Percentiles rank a stretch among this genome's conserved stretches.
Evolutionary conservation across 2,113 vertebrate species (phyloP).

Genomic region (Scomber colias): DNA sequence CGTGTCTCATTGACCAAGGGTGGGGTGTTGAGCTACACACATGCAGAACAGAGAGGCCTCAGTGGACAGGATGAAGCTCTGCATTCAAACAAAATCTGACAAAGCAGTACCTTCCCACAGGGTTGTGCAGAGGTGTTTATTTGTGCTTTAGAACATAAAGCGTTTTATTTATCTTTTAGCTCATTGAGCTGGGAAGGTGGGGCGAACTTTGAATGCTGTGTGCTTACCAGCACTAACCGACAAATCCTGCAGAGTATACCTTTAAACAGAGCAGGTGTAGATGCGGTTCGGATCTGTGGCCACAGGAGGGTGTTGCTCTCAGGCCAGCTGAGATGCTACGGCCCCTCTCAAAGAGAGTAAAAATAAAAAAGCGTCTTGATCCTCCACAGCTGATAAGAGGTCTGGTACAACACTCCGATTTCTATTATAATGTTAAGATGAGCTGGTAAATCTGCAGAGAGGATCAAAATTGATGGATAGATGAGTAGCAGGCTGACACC

Average conservation of each 20-base stretch:
- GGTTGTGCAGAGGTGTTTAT: too few species aligned
- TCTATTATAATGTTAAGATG: slow-evolving; percentile 7
- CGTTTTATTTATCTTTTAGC: too few species aligned
- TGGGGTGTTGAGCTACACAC: too few species aligned
- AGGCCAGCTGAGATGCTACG: slow-evolving; percentile 85
- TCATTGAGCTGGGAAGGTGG: too few species aligned
- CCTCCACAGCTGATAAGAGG: slow-evolving; percentile 43
- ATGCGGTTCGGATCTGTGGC: slow-evolving; percentile 43
- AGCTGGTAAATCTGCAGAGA: slow-evolving; percentile 27
- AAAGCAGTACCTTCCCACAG: too few species aligned
- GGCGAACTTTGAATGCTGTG: too few species aligned
- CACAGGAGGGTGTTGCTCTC: slow-evolving; percentile 76
- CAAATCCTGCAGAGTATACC: too few species aligned
- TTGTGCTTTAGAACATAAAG: background rate
- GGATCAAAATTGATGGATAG: background rate
- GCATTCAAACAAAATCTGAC: too few species aligned
- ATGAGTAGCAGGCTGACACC: slow-evolving; percentile 16
- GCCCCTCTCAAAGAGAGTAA: slow-evolving; percentile 20
- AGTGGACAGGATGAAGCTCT: too few species aligned
- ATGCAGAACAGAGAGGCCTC: too few species aligned
- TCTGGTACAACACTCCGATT: slow-evolving; percentile 30
- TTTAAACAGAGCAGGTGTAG: background rate
- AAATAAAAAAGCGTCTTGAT: slow-evolving; percentile 20
- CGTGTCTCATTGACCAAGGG: too few species aligned
- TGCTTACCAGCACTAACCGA: too few species aligned